Base-by-base conservation (phyloP, 2,888 invertebrate species). In the Zhuqinia jingwanae region DNA sequence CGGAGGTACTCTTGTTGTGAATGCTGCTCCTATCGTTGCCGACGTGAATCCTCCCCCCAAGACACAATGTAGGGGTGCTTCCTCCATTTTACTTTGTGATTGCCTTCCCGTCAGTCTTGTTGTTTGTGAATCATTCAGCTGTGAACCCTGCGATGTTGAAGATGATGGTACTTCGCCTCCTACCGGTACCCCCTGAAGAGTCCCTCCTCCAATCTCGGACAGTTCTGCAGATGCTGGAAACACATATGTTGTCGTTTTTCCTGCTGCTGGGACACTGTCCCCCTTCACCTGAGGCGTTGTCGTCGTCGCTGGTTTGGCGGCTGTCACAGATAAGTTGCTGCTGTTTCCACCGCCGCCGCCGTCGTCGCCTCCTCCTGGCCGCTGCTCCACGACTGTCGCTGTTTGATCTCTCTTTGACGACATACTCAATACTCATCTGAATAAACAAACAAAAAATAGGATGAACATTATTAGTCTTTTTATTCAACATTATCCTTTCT, bases 361-460 rank as follows among this genome's bases (percentile, higher is more conserved):
- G 13, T 60, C 82, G 17, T 22, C 81, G 17, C 17, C 68, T 58
- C 76, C 65, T 60, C 73, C 87, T 83, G 58, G 77, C 78, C 81
- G 85, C 78, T 85, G 87, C 80, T 89, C 86, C 88, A 85, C 88
- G 50, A 70, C 82, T 81, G 50, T 70, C 53, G 76, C 79, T 79
- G 79, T 78, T 81, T 88, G 89, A 86, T 90, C 88, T 85, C 77
- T 87, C 88, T 87, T 88, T 86, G 88, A 87, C 84, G 90, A 90
- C 90, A 91, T 90, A 65, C 87, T 90, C 90, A 89, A 90, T 85
- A 89, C 77, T 89, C 91, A 91, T 91, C 91, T 90, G 87, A 25
- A 84, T 45, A 85, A 8, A 42, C 60, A 73, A 56, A 89, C 80
- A 42, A 82, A 15, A 53, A 77, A 78, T 56, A 63, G 25, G 10